Evolutionary conservation across 2,113 vertebrate genomes (phyloP).

Genomic region (Mola mola): DNA sequence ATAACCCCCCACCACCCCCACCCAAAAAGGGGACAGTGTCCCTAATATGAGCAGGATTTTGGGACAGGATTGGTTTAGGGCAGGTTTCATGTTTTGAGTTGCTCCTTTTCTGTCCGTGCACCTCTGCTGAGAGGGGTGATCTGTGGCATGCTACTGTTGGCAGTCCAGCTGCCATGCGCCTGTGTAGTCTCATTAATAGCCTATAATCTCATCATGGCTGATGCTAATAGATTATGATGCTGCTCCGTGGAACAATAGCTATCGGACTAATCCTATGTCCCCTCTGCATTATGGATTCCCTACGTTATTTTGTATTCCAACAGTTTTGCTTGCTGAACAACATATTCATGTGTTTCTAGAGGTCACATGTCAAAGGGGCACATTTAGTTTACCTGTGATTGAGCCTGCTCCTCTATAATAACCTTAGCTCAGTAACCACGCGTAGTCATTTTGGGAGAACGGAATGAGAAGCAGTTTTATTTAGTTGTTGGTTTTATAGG

Average conservation of each 20-base stretch:
- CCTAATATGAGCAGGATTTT: no score
- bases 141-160: slow-evolving; percentile 15
- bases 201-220: slow-evolving; percentile 54
- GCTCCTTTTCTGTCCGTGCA: no score
- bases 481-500: no score
- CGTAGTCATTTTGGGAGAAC: not conserved
- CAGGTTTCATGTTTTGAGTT: no score
- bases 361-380: no score
- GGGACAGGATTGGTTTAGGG: no score
- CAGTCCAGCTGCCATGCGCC: not conserved
- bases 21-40: no score
- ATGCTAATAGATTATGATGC: slow-evolving; percentile 56
- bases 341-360: not conserved
- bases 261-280: slow-evolving; percentile 33
- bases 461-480: slow-evolving; percentile 4
- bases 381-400: no score
- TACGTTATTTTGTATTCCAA: not conserved
- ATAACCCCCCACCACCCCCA: no score
- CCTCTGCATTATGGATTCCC: slow-evolving; percentile 4
- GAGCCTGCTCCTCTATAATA: no score
- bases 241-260: slow-evolving; percentile 22
- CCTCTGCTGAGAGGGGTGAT: slow-evolving; percentile 18
- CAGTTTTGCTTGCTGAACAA: not conserved
- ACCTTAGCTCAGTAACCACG: no score
- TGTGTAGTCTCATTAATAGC: slow-evolving; percentile 49